These are phyloP conservation scores for Phengaris alcon DNA, from an alignment of 2,888 invertebrate genomes.

Conservation along the genomic window DNA sequence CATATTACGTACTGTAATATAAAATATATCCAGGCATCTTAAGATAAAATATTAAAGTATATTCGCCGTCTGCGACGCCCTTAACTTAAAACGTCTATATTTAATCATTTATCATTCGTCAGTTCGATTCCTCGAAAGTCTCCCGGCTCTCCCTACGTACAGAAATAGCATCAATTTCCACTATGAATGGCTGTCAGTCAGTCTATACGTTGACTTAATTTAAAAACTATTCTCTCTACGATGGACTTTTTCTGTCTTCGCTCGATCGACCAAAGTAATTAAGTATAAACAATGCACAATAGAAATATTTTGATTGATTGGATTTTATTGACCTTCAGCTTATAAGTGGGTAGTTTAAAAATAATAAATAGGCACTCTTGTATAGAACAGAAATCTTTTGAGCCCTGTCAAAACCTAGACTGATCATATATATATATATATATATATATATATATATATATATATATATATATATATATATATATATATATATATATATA, in stretches of 20 bases:
- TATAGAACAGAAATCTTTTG: background rate
- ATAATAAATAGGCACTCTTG: background rate
- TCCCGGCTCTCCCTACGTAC: constrained; percentile 1
- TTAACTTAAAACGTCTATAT: background rate
- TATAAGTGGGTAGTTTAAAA: background rate
- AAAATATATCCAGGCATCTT: too few relatives aligned
- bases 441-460: too few relatives aligned
- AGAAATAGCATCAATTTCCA: constrained; percentile 8
- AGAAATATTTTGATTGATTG: constrained; percentile 24
- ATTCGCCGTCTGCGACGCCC: background rate
- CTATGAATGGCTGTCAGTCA: constrained; percentile 4
- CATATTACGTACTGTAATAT: too few relatives aligned
- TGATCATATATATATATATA: background rate
- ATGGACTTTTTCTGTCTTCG: constrained; percentile 25
- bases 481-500: too few relatives aligned
- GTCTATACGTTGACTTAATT: constrained; percentile 4
- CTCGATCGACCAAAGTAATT: constrained; percentile 25
- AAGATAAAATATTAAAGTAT: too few relatives aligned
- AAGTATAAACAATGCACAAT: constrained; percentile 26
- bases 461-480: too few relatives aligned
- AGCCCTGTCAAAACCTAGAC: background rate
- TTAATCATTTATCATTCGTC: background rate
- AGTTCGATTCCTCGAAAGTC: constrained; percentile 6
- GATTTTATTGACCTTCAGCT: constrained; percentile 21
- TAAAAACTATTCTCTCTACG: constrained; percentile 12